These are phyloP conservation scores for Salarias fasciatus DNA, from an alignment of 2,797 vertebrate genomes.

Conservation along the genomic window DNA sequence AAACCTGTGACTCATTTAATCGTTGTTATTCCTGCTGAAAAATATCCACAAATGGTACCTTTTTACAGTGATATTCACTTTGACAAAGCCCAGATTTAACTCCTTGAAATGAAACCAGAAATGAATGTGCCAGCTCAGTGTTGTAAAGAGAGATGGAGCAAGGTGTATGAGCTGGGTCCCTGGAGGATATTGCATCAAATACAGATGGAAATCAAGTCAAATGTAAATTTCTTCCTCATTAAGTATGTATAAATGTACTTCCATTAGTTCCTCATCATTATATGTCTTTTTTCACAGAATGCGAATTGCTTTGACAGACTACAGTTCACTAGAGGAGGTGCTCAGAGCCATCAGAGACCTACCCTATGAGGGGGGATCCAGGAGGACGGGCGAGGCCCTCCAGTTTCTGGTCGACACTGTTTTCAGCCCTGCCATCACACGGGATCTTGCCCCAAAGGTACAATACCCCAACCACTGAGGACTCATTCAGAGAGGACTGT, in stretches of 20 bases:
- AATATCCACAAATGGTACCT: too few species aligned
- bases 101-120: too few species aligned
- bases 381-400: conserved; percentile 83
- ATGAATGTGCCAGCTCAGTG: too few species aligned
- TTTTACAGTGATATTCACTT: too few species aligned
- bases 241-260: not conserved
- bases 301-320: conserved; percentile 86
- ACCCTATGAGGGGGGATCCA: conserved; percentile 79
- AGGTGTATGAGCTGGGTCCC: too few species aligned
- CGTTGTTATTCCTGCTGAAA: too few species aligned
- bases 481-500: not conserved
- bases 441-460: conserved; percentile 88
- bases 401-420: conserved; percentile 80
- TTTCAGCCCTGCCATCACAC: conserved; percentile 76
- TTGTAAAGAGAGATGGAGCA: too few species aligned
- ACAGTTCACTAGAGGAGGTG: conserved; percentile 75
- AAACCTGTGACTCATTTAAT: too few species aligned
- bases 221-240: not conserved
- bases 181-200: too few species aligned
- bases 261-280: not conserved
- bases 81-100: too few species aligned
- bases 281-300: conserved; percentile 71
- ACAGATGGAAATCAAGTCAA: not conserved
- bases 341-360: conserved; percentile 81
- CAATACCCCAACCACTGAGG: not conserved